Percentiles rank a stretch among this genome's conserved stretches.
Conservation (phyloP, 2,888 invertebrate species). For the Octonoba sinensis region DNA sequence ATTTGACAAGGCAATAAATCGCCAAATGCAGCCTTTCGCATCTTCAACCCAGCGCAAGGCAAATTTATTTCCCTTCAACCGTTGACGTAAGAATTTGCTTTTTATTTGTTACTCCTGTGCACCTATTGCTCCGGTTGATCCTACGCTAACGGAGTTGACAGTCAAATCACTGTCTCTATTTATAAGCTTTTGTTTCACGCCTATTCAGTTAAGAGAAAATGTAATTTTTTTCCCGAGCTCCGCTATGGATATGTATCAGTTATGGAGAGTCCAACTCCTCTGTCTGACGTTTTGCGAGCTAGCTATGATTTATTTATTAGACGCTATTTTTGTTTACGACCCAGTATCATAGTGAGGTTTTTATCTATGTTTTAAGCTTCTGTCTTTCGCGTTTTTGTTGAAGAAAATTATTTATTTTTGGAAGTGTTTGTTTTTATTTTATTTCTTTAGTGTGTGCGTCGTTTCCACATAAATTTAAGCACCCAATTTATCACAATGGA, state of each 20-base stretch:
- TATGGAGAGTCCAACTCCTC: constrained; percentile 29
- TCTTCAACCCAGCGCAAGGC: not conserved
- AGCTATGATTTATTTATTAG: constrained; percentile 39
- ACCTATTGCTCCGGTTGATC: not conserved
- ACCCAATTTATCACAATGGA: not conserved
- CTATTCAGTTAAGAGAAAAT: constrained; percentile 39
- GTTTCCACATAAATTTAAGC: not conserved
- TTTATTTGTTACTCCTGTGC: constrained; percentile 32
- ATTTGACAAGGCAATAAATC: constrained; percentile 2
- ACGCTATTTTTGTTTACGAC: constrained; percentile 39
- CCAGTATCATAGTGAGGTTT: constrained; percentile 3
- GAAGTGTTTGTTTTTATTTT: not conserved
- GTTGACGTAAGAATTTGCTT: constrained; percentile 61
- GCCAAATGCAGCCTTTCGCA: not conserved
- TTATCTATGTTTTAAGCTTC: not conserved
- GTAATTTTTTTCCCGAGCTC: constrained; percentile 40
- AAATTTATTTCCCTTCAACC: constrained; percentile 49
- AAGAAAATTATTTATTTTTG: not conserved
- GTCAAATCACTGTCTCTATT: constrained; percentile 59
- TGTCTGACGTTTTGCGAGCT: constrained; percentile 3
- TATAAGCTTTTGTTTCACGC: constrained; percentile 61
- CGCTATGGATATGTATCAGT: constrained; percentile 48
- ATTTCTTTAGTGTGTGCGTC: not conserved
- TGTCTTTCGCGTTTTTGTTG: not conserved
- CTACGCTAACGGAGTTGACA: constrained; percentile 36